phyloP scores from a whole-genome alignment of 2,888 invertebrate species.

The Drosophila putrida region DNA sequence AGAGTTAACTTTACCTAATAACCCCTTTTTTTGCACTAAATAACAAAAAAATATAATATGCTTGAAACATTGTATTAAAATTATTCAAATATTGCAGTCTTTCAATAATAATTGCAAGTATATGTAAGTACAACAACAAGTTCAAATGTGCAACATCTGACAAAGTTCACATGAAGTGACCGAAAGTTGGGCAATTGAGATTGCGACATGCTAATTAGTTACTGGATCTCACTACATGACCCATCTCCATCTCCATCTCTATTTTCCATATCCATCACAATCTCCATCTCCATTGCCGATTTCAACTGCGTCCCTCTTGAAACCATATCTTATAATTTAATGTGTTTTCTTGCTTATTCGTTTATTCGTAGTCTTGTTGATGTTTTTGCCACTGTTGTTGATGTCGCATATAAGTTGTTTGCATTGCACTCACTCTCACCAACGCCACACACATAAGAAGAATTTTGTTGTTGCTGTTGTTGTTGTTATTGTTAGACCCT shows the following conservation, averaged over 20 bases:
- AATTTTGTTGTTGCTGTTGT: conserved; percentile 36
- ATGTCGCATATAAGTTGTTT: conserved; percentile 55
- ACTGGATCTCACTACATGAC: conserved; percentile 29
- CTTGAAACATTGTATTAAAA: conserved; percentile 1
- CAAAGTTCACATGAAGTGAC: conserved; percentile 49
- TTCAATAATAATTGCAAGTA: conserved; percentile 2
- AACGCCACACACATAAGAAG: conserved; percentile 8
- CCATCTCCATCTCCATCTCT: background rate
- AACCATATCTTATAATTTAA: conserved; percentile 67
- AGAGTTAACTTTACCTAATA: background rate
- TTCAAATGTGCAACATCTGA: conserved; percentile 12
- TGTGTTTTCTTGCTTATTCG: conserved; percentile 62
- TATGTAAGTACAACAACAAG: too few relatives aligned
- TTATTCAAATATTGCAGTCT: conserved; percentile 4
- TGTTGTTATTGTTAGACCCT: background rate
- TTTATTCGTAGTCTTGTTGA: conserved; percentile 35
- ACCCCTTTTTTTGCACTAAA: background rate
- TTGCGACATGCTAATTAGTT: conserved; percentile 76
- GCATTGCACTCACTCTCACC: conserved; percentile 54
- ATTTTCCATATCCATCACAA: background rate
- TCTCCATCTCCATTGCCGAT: background rate
- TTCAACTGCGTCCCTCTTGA: conserved; percentile 1
- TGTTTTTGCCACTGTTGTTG: conserved; percentile 27
- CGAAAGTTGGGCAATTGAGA: conserved; percentile 67
- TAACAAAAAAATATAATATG: background rate